These are phyloP conservation scores for Tipula confusa DNA, from an alignment of 2,888 invertebrate genomes.

Conservation along the genomic window DNA sequence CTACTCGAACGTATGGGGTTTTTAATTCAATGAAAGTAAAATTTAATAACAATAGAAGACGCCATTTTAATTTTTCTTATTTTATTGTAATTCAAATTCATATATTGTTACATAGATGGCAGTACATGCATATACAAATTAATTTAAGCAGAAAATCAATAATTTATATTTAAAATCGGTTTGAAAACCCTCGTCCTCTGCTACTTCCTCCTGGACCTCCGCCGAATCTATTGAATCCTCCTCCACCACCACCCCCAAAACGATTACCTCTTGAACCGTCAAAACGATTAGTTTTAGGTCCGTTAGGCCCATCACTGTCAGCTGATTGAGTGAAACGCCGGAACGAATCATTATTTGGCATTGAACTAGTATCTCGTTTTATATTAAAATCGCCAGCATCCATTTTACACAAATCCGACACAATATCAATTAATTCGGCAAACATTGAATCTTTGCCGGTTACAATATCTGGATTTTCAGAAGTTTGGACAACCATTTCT, in stretches of 20 bases:
- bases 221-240: constrained; percentile 38
- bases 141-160: background rate
- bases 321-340: constrained; percentile 40
- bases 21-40: constrained; percentile 20
- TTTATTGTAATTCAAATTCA: background rate
- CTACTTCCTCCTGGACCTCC: constrained; percentile 38
- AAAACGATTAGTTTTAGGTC: constrained; percentile 31
- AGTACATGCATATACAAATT: background rate
- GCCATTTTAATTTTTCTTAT: constrained; percentile 10
- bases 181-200: constrained; percentile 12
- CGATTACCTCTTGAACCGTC: constrained; percentile 35
- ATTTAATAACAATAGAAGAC: constrained; percentile 16
- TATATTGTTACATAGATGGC: background rate
- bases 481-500: constrained; percentile 72
- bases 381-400: constrained; percentile 71
- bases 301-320: constrained; percentile 37
- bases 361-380: constrained; percentile 52
- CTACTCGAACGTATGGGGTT: background rate
- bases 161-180: background rate
- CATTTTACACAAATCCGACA: constrained; percentile 70
- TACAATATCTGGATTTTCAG: constrained; percentile 74
- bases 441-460: constrained; percentile 50
- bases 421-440: constrained; percentile 59
- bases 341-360: constrained; percentile 41
- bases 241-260: constrained; percentile 38